Evolutionary conservation across 2,113 vertebrate species (phyloP), one percentile per base, ranked within the genome.

Genomic region (Pelecanoides urinatrix): DNA sequence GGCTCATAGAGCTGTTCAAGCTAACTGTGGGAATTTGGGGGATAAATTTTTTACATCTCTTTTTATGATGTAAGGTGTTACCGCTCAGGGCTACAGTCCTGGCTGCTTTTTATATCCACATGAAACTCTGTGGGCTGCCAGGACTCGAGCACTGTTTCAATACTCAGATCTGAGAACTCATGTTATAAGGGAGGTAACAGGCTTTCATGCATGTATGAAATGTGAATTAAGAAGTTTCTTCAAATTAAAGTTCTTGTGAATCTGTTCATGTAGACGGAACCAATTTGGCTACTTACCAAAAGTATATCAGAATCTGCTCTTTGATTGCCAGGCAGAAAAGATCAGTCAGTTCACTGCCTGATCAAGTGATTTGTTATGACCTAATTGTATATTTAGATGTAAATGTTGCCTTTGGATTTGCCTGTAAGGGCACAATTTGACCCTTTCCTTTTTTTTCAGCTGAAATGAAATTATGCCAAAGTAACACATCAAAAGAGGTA

Each of bases 361-460:
- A 96, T 88, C 76, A 87, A 94, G 52, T 71, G 74, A 92, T 91
- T 83, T 88, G 29, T 74, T 92, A 90, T 36, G 76, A 93, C 67
- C 76, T 88, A 79, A 85, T 47, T 87, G 75, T 74, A 86, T 84
- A 91, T 89, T 96, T 91, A 81, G 58, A 94, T 91, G 79, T 91
- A 92, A 86, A 91, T 89, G 63, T 83, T 95, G 71, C 67, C 73
- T 85, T 88, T 87, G 77, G 74, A 92, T 87, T 92, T 92, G 62
- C 53, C 71, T 83, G 47, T 42, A 45, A 91, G 74, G 80, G 71
- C 84, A 97, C 38, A 76, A 44, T 89, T 76, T 90, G 80, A 82
- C 62, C 49, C 67, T 38, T 47, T 38, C 16, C 8, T 11, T 47
- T 59, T 81, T 86, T 68, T 58, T 7, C 23, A 72, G 19, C 27